These are phyloP conservation scores for Drosophila planitibia DNA, from an alignment of 2,888 invertebrate species.

Conservation along the genomic window DNA sequence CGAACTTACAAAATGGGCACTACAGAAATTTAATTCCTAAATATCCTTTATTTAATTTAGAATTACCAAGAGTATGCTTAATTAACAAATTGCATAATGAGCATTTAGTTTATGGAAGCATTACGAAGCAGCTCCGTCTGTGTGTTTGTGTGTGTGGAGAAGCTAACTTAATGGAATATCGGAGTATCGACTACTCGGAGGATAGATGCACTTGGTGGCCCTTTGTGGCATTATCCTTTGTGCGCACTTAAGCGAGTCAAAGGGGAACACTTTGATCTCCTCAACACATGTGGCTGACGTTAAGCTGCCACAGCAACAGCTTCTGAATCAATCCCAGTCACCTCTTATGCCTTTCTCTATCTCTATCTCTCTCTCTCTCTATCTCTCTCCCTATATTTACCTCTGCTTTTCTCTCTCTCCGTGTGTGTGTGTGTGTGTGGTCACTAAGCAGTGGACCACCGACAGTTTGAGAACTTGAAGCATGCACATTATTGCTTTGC, in stretches of 20 bases:
- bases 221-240: conserved; percentile 60
- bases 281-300: conserved; percentile 45
- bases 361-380: background rate
- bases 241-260: conserved; percentile 66
- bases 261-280: conserved; percentile 70
- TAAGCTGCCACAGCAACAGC: conserved; percentile 36
- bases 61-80: background rate
- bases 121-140: background rate
- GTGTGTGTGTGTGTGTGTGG: conserved; percentile 58
- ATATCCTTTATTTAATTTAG: background rate
- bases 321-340: background rate
- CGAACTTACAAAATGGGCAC: background rate
- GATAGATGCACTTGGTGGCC: conserved; percentile 21
- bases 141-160: background rate
- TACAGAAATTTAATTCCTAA: background rate
- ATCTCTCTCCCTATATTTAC: background rate
- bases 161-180: conserved; percentile 29
- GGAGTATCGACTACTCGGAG: conserved; percentile 4
- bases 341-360: background rate
- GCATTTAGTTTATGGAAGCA: conserved; percentile 24
- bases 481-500: conserved; percentile 65
- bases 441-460: conserved; percentile 70
- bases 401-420: background rate
- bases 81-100: conserved; percentile 1
- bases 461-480: conserved; percentile 49